A percentile compares a stretch with the other conserved stretches of the same genome.
Conservation (phyloP, 2,113 vertebrate species). For the Clarias magur region DNA sequence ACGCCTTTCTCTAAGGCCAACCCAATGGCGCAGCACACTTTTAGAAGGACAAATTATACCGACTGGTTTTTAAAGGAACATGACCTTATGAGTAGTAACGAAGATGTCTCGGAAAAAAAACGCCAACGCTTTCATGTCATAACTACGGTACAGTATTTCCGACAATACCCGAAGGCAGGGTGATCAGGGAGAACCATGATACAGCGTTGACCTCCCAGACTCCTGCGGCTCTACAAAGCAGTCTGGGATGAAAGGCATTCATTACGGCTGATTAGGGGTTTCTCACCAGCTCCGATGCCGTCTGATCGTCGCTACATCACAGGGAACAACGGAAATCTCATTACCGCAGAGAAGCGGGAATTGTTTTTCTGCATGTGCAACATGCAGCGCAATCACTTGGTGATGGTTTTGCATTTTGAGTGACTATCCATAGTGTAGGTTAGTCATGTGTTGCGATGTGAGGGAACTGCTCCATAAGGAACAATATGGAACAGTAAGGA, state of each 20-base stretch:
- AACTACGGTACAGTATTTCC: not conserved
- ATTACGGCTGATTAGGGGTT: slow-evolving; percentile 32
- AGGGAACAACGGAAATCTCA: not conserved
- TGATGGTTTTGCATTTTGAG: not conserved
- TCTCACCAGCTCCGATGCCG: not conserved
- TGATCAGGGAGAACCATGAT: not conserved
- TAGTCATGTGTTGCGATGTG: not conserved
- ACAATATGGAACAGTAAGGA: not conserved
- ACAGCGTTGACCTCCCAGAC: not conserved
- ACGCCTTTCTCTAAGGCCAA: not conserved
- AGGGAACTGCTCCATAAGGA: not conserved
- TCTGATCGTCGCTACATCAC: slow-evolving; percentile 14
- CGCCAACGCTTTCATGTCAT: not conserved
- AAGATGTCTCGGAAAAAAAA: not conserved
- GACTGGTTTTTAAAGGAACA: not conserved
- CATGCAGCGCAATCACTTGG: not conserved
- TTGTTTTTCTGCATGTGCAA: not conserved
- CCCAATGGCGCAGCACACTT: not conserved
- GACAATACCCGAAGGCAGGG: not conserved
- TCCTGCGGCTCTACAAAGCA: not conserved
- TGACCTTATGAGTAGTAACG: not conserved
- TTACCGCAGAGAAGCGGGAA: not conserved
- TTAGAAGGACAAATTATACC: not conserved
- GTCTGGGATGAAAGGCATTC: slow-evolving; percentile 23
- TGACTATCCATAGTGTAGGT: not conserved